Base-by-base conservation (phyloP, 2,113 vertebrate genomes). In the Pteruthius melanotis region DNA sequence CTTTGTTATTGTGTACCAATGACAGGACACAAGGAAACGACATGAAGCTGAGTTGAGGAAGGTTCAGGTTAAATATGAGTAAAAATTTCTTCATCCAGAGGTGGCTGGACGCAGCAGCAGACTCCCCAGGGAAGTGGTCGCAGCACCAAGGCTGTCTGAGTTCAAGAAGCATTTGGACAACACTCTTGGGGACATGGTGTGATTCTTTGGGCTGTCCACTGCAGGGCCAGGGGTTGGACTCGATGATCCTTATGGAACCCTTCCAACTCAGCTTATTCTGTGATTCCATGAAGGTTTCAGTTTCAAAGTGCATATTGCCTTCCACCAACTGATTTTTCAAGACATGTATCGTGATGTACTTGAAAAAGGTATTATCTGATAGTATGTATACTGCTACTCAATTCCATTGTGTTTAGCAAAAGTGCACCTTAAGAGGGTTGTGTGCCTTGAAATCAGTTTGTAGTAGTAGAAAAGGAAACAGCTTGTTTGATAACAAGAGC, bases 181-280 rank as follows among this genome's bases (percentile, higher is more conserved):
- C 17, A 27, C 21, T 63, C 31, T 19, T 0, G 1, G 37, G 5
- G 21, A 33, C 39, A 3, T 53, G 10, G 8, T 71, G 7, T 71
- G 20, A 53, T 26, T 71, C 31, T 61, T 71, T 31, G 37, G 45
- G 47, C 33, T 44, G 7, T 52, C 26, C 50, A 24, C 30, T 42
- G 24, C 11, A 56, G 42, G 13, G 19, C 8, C 21, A 42, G 24
- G 44, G 59, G 9, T 6, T 42, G 44, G 26, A 66, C 44, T 57
- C 0, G 1, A 11, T 45, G 57, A 21, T 76, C 35, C 24, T 49
- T 21, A 28, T 16, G 13, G 31, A 57, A 35, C 20, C 12, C 30
- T 86, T 86, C 21, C 31, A 59, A 31, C 13, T 76, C 35, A 50
- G 13, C 4, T n/a, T 86, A 59, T 26, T 76, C 44, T 66, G 20